phyloP scores from a whole-genome alignment of 2,888 invertebrate species.

The Drosophila subsilvestris region DNA sequence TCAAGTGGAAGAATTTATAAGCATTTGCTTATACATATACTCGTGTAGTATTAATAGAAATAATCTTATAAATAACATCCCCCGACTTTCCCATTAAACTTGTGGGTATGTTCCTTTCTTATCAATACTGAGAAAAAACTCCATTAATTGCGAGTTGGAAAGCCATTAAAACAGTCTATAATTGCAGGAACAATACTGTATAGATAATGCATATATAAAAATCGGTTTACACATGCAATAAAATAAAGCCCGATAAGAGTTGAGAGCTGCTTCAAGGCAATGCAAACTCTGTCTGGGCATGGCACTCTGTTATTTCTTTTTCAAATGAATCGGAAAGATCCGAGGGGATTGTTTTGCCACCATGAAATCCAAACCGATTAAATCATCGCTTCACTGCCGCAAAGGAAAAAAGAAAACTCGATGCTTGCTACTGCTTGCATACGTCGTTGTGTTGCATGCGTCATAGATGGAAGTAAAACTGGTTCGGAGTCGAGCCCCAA shows the following conservation, averaged over 20 bases:
- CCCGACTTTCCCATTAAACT: neutral
- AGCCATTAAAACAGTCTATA: neutral
- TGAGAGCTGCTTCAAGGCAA: constrained; percentile 28
- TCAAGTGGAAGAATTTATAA: neutral
- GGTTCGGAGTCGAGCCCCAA: constrained; percentile 40
- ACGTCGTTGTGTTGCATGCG: constrained; percentile 53
- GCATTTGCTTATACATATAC: no score
- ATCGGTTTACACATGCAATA: constrained; percentile 4
- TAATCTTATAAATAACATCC: neutral
- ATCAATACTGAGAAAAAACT: neutral
- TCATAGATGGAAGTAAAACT: constrained; percentile 63
- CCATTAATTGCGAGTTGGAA: neutral
- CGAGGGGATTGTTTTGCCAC: constrained; percentile 22
- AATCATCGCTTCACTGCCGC: constrained; percentile 39
- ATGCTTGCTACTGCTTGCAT: constrained; percentile 9
- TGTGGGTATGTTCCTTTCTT: neutral
- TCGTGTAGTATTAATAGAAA: no score
- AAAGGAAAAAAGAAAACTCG: constrained; percentile 19
- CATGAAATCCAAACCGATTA: constrained; percentile 45
- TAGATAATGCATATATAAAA: constrained; percentile 10
- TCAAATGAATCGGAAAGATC: constrained; percentile 39
- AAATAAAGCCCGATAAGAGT: constrained; percentile 1
- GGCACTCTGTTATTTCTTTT: constrained; percentile 16
- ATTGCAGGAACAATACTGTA: neutral
- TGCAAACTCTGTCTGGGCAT: constrained; percentile 9